phyloP scores from a whole-genome alignment of 2,797 vertebrate species.

The Petrocephalus schoutedeni region DNA sequence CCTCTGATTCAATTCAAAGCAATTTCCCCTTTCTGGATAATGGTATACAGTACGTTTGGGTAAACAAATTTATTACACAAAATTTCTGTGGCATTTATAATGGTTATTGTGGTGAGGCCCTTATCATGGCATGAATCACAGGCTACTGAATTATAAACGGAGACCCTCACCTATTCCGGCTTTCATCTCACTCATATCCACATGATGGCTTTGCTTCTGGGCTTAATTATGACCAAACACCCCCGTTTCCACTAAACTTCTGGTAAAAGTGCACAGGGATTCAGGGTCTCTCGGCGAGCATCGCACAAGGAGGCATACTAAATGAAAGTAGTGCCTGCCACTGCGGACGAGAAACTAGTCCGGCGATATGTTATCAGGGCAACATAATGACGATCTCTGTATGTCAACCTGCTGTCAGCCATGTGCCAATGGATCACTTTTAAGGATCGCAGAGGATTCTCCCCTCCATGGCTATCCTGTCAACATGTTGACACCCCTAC shows the following conservation, averaged over 20 bases:
- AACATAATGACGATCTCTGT: constrained; percentile 45
- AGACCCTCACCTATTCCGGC: constrained; percentile 29
- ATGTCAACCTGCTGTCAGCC: constrained; percentile 25
- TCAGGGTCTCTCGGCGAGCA: constrained; percentile 30
- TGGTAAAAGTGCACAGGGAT: constrained; percentile 43
- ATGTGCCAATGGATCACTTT: constrained; percentile 34
- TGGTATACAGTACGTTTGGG: background rate
- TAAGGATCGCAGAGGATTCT: background rate
- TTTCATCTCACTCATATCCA: constrained; percentile 27
- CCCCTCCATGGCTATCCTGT: background rate
- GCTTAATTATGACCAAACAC: constrained; percentile 28
- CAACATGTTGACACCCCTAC: background rate
- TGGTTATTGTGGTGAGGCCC: background rate
- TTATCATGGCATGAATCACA: constrained; percentile 12
- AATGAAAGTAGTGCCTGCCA: constrained; percentile 43
- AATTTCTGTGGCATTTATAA: constrained; percentile 18
- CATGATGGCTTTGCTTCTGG: constrained; percentile 18
- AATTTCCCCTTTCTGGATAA: constrained; percentile 5
- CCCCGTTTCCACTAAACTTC: constrained; percentile 33
- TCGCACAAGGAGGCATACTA: constrained; percentile 9
- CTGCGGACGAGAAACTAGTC: constrained; percentile 23
- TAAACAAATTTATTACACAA: constrained; percentile 21
- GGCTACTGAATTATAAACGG: constrained; percentile 17
- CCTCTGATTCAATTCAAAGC: constrained; percentile 14
- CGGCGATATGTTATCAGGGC: constrained; percentile 36